phyloP scores from a whole-genome alignment of 2,797 vertebrate genomes.

The Perodicticus potto region DNA sequence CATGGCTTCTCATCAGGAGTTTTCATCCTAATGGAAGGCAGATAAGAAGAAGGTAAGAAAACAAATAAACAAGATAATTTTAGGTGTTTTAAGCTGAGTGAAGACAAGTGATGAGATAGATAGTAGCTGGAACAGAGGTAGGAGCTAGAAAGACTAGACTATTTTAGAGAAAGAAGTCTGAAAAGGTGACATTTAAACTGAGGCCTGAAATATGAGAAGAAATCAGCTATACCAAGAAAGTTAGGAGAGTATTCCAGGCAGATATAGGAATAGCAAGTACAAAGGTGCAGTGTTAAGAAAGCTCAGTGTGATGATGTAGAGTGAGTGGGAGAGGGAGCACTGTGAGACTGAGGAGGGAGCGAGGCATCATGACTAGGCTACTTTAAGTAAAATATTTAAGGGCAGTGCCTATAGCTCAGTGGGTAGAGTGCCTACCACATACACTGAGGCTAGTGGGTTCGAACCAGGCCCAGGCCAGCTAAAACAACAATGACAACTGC shows the following conservation, averaged over 20 bases:
- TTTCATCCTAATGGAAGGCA: neutral
- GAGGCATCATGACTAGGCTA: neutral
- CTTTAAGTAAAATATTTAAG: conserved; percentile 9
- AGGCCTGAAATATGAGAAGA: neutral
- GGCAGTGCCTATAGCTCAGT: no score
- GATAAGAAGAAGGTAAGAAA: neutral
- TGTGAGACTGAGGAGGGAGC: neutral
- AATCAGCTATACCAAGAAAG: neutral
- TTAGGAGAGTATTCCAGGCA: neutral
- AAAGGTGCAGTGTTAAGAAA: neutral
- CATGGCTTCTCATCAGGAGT: neutral
- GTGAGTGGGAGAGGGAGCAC: neutral
- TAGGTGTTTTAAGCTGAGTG: neutral
- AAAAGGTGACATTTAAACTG: neutral
- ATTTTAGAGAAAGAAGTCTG: neutral
- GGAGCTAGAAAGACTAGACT: neutral
- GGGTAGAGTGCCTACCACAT: no score
- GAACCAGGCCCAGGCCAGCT: no score
- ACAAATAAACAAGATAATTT: neutral
- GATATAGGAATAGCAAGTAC: neutral
- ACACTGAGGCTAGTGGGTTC: no score
- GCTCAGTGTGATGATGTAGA: neutral
- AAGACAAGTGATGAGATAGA: neutral
- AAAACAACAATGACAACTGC: no score
- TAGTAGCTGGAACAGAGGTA: neutral